phyloP scores from a whole-genome alignment of 2,888 invertebrate species.

The Chrysina gloriosa region DNA sequence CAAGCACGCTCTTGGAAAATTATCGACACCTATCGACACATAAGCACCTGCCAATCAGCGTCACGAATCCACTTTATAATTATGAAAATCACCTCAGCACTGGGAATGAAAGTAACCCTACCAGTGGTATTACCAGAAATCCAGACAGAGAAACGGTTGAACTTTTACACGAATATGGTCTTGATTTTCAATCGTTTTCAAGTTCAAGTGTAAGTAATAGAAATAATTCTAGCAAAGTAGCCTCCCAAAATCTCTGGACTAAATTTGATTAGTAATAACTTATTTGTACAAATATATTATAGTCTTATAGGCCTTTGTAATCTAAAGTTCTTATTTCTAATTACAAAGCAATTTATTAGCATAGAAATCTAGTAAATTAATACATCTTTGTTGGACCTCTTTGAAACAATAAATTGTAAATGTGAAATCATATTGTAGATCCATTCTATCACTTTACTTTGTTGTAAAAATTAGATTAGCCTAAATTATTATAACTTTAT shows the following conservation, averaged over 20 bases:
- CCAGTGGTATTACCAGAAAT: slow-evolving; percentile 50
- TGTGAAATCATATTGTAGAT: too few species aligned
- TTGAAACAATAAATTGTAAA: too few species aligned
- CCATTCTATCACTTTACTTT: too few species aligned
- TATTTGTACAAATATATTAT: slow-evolving; percentile 15
- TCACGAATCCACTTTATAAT: slow-evolving; percentile 67
- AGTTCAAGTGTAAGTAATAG: slow-evolving; percentile 55
- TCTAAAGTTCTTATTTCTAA: too few species aligned
- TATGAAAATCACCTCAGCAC: slow-evolving; percentile 59
- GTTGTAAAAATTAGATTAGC: too few species aligned
- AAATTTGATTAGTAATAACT: slow-evolving; percentile 67
- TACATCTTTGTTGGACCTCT: too few species aligned
- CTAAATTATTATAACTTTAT: too few species aligned
- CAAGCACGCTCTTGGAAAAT: slow-evolving; percentile 59
- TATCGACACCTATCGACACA: slow-evolving; percentile 56
- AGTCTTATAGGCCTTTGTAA: slow-evolving; percentile 9
- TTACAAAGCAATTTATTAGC: too few species aligned
- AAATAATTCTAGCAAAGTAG: slow-evolving; percentile 62
- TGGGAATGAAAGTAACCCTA: slow-evolving; percentile 66
- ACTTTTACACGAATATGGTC: slow-evolving; percentile 78
- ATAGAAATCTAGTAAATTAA: too few species aligned
- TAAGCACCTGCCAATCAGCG: slow-evolving; percentile 64
- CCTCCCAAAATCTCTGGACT: slow-evolving; percentile 70
- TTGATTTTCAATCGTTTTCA: slow-evolving; percentile 72
- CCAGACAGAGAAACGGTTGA: slow-evolving; percentile 70